Conservation (phyloP, 2,888 invertebrate genomes). For the Drosophila falleni region DNA sequence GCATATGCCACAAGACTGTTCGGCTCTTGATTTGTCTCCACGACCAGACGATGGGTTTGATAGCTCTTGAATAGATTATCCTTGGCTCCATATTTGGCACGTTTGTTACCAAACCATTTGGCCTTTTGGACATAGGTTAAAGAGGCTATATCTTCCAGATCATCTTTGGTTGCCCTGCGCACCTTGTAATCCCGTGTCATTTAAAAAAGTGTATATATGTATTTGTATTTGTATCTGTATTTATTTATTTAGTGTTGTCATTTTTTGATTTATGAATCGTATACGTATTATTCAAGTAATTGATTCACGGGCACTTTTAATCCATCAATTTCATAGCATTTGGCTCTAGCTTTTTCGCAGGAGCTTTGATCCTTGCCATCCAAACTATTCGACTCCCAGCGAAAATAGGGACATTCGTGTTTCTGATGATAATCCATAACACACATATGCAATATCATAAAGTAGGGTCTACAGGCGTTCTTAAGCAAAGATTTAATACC, state of each 20-base stretch:
- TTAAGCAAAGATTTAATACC: constrained; percentile 47
- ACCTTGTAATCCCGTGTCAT: constrained; percentile 40
- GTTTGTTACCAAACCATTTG: constrained; percentile 62
- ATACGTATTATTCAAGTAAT: not conserved
- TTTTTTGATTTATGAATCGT: constrained; percentile 19
- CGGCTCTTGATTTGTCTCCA: not conserved
- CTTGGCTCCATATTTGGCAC: constrained; percentile 37
- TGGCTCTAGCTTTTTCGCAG: constrained; percentile 49
- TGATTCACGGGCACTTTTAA: constrained; percentile 23
- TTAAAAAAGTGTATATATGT: constrained; percentile 10
- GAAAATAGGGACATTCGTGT: constrained; percentile 70
- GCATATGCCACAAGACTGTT: constrained; percentile 68
- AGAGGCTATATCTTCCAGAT: constrained; percentile 14
- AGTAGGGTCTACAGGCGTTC: constrained; percentile 66
- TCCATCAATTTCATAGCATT: constrained; percentile 70
- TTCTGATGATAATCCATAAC: constrained; percentile 63
- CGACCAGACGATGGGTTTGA: constrained; percentile 70
- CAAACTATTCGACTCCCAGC: constrained; percentile 51
- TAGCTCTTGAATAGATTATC: constrained; percentile 59
- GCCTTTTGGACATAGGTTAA: constrained; percentile 27
- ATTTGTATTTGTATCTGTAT: constrained; percentile 5
- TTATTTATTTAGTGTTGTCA: constrained; percentile 3
- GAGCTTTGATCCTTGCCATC: not conserved
- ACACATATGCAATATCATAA: constrained; percentile 66
- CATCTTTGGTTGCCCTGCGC: constrained; percentile 49